Evolutionary conservation across 2,888 invertebrate species (phyloP).

Genomic region (Habroteleia sp.): DNA sequence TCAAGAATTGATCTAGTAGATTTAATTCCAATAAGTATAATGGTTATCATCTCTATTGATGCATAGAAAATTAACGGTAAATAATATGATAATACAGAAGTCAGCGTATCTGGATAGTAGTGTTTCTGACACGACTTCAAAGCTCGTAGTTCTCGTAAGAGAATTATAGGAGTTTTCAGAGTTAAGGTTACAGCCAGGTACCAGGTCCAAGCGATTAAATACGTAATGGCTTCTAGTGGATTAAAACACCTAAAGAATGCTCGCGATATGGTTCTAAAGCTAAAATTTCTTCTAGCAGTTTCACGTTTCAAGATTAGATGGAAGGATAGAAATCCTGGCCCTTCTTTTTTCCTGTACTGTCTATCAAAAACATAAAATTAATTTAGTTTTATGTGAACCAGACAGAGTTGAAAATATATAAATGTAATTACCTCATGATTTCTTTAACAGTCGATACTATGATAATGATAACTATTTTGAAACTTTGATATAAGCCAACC

Average conservation of each 20-base stretch:
- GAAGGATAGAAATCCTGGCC: conserved; percentile 47
- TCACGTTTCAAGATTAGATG: conserved; percentile 71
- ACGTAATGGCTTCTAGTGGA: conserved; percentile 71
- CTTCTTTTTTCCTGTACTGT: conserved; percentile 70
- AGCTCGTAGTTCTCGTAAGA: conserved; percentile 81
- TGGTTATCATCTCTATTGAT: conserved; percentile 79
- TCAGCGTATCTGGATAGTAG: conserved; percentile 76
- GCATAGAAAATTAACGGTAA: conserved; percentile 81
- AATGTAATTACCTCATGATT: conserved; percentile 81
- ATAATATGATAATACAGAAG: conserved; percentile 76
- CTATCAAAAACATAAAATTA: conserved; percentile 44
- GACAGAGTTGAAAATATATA: background rate
- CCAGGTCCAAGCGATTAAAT: conserved; percentile 73
- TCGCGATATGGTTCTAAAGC: conserved; percentile 62
- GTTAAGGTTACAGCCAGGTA: conserved; percentile 72
- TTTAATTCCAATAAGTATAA: conserved; percentile 79
- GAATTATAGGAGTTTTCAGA: conserved; percentile 78
- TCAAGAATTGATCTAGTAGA: conserved; percentile 83
- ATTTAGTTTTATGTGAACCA: background rate
- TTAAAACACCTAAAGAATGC: conserved; percentile 73
- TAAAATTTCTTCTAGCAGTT: conserved; percentile 73
- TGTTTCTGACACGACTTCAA: conserved; percentile 76
- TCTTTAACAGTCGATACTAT: conserved; percentile 85
- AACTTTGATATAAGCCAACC: conserved; percentile 84
- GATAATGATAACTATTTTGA: conserved; percentile 85